Conservation (phyloP, 2,797 vertebrate genomes). For the Chaetodon trifasciatus region DNA sequence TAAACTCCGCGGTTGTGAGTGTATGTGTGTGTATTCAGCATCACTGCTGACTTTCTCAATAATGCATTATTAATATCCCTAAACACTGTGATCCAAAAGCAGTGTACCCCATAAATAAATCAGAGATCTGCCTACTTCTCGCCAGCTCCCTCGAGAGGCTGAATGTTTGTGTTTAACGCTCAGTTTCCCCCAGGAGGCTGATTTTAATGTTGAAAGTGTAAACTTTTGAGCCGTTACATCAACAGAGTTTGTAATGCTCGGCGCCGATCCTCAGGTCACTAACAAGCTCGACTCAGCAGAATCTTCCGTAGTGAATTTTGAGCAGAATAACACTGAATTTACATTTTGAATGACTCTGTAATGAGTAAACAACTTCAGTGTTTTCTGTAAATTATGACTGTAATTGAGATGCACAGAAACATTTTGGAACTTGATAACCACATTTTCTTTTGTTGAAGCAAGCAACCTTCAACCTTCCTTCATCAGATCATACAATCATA, state of each 20-base stretch:
- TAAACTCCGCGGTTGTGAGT: slow-evolving; percentile 23
- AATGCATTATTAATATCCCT: slow-evolving; percentile 77
- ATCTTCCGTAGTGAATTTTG: background rate
- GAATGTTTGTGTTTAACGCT: slow-evolving; percentile 63
- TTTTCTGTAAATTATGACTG: background rate
- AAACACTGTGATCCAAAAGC: slow-evolving; percentile 76
- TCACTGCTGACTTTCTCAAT: slow-evolving; percentile 41
- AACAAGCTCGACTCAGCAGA: slow-evolving; percentile 28
- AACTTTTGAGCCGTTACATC: slow-evolving; percentile 47
- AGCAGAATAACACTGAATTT: slow-evolving; percentile 26
- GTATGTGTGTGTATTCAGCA: slow-evolving; percentile 42
- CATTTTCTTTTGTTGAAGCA: background rate
- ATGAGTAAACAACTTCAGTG: slow-evolving; percentile 18
- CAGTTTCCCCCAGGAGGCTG: slow-evolving; percentile 43
- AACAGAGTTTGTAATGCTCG: slow-evolving; percentile 36
- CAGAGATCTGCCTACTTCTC: slow-evolving; percentile 55
- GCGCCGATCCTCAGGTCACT: slow-evolving; percentile 9
- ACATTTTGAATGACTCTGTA: slow-evolving; percentile 16
- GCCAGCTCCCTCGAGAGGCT: slow-evolving; percentile 42
- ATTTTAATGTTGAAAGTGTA: slow-evolving; percentile 60
- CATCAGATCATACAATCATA: background rate
- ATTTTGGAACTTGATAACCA: background rate
- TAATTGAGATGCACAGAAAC: background rate
- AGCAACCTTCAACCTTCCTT: background rate
- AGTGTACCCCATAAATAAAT: slow-evolving; percentile 78